Conservation (phyloP, 2,797 vertebrate genomes). For the Percopsis omiscomaycus region DNA sequence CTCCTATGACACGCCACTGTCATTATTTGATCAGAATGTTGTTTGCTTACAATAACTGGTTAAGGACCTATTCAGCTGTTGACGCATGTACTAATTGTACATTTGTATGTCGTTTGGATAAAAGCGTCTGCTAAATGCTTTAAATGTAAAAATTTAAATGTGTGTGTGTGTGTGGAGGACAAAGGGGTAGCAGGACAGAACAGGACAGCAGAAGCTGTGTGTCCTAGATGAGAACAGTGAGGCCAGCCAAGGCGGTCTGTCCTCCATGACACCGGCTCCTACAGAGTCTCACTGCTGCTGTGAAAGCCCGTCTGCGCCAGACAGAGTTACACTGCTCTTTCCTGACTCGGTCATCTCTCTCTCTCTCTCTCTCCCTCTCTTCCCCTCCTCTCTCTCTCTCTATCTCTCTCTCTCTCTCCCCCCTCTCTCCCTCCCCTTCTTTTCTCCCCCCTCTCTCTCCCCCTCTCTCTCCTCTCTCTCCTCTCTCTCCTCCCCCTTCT, state of each 20-base stretch:
- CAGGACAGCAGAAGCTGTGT: constrained; percentile 14
- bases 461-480: not conserved
- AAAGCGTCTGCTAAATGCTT: no score
- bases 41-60: no score
- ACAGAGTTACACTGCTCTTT: not conserved
- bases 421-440: not conserved
- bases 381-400: constrained; percentile 1
- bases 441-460: not conserved
- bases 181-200: not conserved
- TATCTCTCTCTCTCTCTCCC: not conserved
- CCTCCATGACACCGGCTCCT: not conserved
- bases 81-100: no score
- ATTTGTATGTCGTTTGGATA: no score
- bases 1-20: no score
- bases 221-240: constrained; percentile 1
- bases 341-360: not conserved
- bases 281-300: not conserved
- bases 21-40: no score
- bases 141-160: no score
- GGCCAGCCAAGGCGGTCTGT: not conserved
- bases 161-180: not conserved
- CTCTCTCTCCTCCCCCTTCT: not conserved
- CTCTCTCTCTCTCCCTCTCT: not conserved
- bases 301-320: not conserved
- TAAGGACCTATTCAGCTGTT: no score